Conservation (phyloP, 2,888 invertebrate species). For the Sipunculus nudus region DNA sequence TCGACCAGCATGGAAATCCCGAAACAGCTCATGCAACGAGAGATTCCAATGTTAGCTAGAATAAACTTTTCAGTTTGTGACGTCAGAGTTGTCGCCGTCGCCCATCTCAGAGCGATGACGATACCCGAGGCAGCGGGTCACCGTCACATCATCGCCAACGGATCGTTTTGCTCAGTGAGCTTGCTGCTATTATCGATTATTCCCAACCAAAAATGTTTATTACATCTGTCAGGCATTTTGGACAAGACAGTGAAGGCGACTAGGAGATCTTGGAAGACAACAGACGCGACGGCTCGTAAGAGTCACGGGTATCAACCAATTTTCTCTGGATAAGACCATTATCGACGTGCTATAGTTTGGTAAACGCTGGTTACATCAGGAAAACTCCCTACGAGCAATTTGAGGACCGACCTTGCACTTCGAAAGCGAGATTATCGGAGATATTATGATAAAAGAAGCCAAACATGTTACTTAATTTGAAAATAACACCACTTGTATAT, state of each 20-base stretch:
- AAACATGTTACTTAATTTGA: too few relatives aligned
- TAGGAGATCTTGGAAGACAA: conserved; percentile 69
- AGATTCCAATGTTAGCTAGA: conserved; percentile 65
- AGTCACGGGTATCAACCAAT: conserved; percentile 67
- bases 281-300: too few relatives aligned
- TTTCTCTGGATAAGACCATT: conserved; percentile 65
- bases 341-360: conserved; percentile 69
- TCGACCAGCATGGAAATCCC: too few relatives aligned
- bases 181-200: conserved; percentile 66
- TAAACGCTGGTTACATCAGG: conserved; percentile 68
- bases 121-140: conserved; percentile 37
- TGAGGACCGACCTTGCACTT: too few relatives aligned
- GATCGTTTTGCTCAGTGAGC: conserved; percentile 68
- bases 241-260: conserved; percentile 45
- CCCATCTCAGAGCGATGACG: conserved; percentile 33
- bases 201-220: background rate
- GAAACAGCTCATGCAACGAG: conserved; percentile 59
- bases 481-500: too few relatives aligned
- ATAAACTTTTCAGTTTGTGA: conserved; percentile 68
- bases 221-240: conserved; percentile 5
- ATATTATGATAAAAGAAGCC: too few relatives aligned
- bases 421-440: too few relatives aligned
- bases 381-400: too few relatives aligned
- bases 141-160: conserved; percentile 66
- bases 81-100: conserved; percentile 69